Base-by-base conservation (phyloP, 2,797 vertebrate species). In the Notolabrus celidotus region DNA sequence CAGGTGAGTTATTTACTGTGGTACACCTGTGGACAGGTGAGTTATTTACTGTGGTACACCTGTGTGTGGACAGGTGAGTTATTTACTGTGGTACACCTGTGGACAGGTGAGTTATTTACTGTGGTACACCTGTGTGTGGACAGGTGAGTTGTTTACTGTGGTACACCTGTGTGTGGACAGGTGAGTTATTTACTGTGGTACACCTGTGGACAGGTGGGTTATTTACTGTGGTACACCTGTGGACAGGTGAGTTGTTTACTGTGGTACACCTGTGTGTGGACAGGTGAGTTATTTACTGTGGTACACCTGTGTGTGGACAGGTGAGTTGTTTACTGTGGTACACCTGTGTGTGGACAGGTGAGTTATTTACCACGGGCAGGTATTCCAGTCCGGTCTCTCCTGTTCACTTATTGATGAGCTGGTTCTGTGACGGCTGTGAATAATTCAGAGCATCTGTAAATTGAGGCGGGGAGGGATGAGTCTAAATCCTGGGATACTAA, bases 341-440 rank as follows among this genome's bases (percentile, higher is more conserved):
- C 4, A 38, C 2, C n/a, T n/a, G n/a, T n/a, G 11, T 14, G 1
- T 38, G 14, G 11, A 38, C 36, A 38, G 36, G 36, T 38, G 36
- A 38, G 36, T 34, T 42, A 41, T 19, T 8, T 8, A n/a, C 41
- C 42, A 41, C 19, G 17, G 4, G 16, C 39, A n/a, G n/a, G n/a
- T n/a, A n/a, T n/a, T n/a, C n/a, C n/a, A n/a, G n/a, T 20, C 45
- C 47, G 33, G 33, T 2, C 41, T 47, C 63, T 55, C 42, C 23
- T 19, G 29, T 1, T 1, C 12, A 22, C 41, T 56, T 20, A 71
- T 50, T 57, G 7, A 53, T n/a, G 7, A 53, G 19, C 19, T 33
- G 5, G n/a, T 8, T 19, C 49, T 9, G 15, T 29, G 14, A 31
- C 3, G n/a, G 12, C 1, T 2, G 23, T 67, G 43, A 58, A 67